phyloP scores from a whole-genome alignment of 92 coral and sea anemone genomes.

The Pocillopora grandis region DNA sequence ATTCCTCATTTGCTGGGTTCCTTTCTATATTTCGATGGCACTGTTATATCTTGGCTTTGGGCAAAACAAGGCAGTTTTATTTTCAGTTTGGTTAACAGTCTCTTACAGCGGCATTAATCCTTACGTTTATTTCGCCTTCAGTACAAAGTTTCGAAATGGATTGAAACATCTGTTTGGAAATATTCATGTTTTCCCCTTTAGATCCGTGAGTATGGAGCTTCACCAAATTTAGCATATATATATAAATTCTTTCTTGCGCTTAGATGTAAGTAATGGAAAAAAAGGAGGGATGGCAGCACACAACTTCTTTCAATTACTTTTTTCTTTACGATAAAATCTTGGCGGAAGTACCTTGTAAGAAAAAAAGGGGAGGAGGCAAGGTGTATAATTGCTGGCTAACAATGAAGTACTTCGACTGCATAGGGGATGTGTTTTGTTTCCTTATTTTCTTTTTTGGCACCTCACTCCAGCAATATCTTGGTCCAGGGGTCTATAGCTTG shows the following conservation, averaged over 20 bases:
- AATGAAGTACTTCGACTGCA: too few species aligned
- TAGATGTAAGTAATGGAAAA: too few species aligned
- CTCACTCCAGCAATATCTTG: too few species aligned
- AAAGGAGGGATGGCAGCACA: too few species aligned
- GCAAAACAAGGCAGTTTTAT: not conserved
- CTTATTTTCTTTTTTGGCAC: too few species aligned
- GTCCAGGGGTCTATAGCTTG: too few species aligned
- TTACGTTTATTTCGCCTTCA: not conserved
- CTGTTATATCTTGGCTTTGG: not conserved
- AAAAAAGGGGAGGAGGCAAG: too few species aligned
- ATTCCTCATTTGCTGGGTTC: conserved; percentile 17
- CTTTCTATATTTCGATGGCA: not conserved
- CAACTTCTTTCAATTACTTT: too few species aligned
- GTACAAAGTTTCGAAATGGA: not conserved
- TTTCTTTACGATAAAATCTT: too few species aligned
- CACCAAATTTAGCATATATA: not conserved
- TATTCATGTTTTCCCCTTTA: not conserved
- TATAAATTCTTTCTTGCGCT: not conserved
- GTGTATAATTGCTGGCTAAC: too few species aligned
- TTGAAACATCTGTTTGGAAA: not conserved
- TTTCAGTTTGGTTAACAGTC: not conserved
- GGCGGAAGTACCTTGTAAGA: too few species aligned
- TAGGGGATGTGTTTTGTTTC: too few species aligned
- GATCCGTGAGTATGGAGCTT: conserved; percentile 8
- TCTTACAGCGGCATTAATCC: conserved; percentile 1